phyloP scores from a whole-genome alignment of 2,888 invertebrate species.

The Aphrophora alni region DNA sequence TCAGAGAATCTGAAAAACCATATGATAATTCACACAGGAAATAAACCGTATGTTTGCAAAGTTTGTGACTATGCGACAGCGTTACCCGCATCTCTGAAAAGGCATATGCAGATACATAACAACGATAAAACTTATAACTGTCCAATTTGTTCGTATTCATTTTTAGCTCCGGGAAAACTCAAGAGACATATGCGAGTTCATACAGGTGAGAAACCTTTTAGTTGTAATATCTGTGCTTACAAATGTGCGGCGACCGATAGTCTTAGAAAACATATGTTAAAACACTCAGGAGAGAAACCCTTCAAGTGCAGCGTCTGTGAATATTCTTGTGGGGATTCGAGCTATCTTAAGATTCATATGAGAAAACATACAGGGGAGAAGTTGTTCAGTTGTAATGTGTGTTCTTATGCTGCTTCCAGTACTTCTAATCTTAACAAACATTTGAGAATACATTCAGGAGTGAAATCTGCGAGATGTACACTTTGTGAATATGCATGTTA shows the following conservation, averaged over 20 bases:
- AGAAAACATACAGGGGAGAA: conserved; percentile 2
- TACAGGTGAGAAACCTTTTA: not conserved
- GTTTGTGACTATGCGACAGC: not conserved
- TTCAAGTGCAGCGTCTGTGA: conserved; percentile 7
- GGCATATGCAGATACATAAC: not conserved
- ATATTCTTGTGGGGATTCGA: not conserved
- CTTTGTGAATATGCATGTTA: not conserved
- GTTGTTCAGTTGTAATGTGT: not conserved
- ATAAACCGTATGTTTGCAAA: conserved; percentile 10
- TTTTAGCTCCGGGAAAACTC: not conserved
- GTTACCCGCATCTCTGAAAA: not conserved
- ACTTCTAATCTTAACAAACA: not conserved
- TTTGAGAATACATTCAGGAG: not conserved
- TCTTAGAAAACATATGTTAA: conserved; percentile 2
- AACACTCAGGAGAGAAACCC: not conserved
- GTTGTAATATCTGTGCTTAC: not conserved
- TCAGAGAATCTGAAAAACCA: conserved; percentile 1
- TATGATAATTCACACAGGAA: conserved; percentile 2
- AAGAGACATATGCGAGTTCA: not conserved
- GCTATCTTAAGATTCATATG: not conserved
- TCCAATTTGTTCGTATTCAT: not conserved
- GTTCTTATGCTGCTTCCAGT: not conserved
- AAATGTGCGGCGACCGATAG: not conserved
- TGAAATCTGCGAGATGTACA: not conserved
- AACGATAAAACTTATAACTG: not conserved